These are phyloP conservation scores for Serrognathus titanus DNA, from an alignment of 2,888 invertebrate species.

Conservation along the genomic window DNA sequence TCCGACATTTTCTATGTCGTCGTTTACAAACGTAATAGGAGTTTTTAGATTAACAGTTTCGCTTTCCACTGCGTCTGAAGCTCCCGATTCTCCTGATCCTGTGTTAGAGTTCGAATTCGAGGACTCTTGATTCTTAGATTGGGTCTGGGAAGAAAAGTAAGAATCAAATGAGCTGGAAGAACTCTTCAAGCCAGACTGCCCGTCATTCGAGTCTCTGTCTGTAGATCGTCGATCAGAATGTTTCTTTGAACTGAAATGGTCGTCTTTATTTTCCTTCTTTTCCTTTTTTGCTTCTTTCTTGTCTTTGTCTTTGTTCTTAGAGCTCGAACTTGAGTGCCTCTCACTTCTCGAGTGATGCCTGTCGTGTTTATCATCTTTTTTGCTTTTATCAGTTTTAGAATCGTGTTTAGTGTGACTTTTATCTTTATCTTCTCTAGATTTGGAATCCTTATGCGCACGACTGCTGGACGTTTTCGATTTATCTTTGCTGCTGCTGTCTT, in stretches of 20 bases:
- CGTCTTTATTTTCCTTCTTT: constrained; percentile 53
- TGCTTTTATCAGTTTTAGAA: constrained; percentile 26
- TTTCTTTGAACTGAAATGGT: constrained; percentile 68
- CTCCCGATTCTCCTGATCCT: constrained; percentile 41
- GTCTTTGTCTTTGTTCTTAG: constrained; percentile 28
- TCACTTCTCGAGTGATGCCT: constrained; percentile 20
- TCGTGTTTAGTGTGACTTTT: constrained; percentile 25
- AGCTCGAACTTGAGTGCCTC: constrained; percentile 23
- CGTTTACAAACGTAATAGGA: constrained; percentile 4
- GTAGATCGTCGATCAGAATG: constrained; percentile 67
- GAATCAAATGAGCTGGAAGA: constrained; percentile 43
- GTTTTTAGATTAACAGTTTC: constrained; percentile 2
- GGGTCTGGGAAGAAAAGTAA: constrained; percentile 42
- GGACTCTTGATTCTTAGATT: constrained; percentile 31
- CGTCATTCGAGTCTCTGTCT: constrained; percentile 78
- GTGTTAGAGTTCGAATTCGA: constrained; percentile 28
- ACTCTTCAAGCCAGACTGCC: constrained; percentile 50
- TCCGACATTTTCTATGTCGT: constrained; percentile 1
- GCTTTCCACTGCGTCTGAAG: constrained; percentile 36
- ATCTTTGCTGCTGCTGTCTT: constrained; percentile 17
- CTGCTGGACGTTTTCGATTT: constrained; percentile 14
- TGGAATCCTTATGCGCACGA: constrained; percentile 33
- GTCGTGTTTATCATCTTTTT: constrained; percentile 33
- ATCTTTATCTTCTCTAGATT: constrained; percentile 24
- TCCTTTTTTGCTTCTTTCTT: constrained; percentile 28